Evolutionary conservation across 2,797 vertebrate species (phyloP).

Genomic region (Cygnus olor): DNA sequence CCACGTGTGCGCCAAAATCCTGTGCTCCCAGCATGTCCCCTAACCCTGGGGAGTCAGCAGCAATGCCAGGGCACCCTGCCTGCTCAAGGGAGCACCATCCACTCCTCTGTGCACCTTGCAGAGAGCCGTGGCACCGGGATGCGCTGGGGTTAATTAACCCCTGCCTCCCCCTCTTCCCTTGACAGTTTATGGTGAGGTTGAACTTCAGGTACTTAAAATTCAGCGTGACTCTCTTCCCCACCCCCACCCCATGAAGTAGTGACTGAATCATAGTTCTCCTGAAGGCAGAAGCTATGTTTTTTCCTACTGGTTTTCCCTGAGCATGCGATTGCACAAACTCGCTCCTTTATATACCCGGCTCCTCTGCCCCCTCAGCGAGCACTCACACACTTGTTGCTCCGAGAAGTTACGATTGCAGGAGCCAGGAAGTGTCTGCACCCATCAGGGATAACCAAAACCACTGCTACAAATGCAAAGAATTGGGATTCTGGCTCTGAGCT

Average conservation of each 20-base stretch:
- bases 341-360: not conserved
- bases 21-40: not conserved
- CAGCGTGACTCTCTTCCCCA: not conserved
- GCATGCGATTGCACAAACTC: not conserved
- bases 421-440: not conserved
- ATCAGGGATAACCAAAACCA: not conserved
- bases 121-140: not conserved
- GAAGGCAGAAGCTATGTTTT: not conserved
- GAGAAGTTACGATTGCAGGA: not conserved
- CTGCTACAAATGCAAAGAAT: not conserved
- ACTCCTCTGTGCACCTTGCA: accelerated
- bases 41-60: not conserved
- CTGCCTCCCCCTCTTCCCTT: not conserved
- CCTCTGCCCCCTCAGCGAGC: accelerated
- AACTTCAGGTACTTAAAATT: constrained; percentile 35
- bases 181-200: not conserved
- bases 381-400: not conserved
- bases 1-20: not conserved
- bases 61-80: accelerated
- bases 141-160: not conserved
- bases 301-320: not conserved
- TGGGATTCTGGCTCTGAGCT: not conserved
- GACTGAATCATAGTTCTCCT: constrained; percentile 13
- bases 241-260: not conserved
- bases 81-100: not conserved